Evolutionary conservation across 2,888 invertebrate species (phyloP), one percentile per base, ranked within the genome.

Genomic region (Lasius platythorax): DNA sequence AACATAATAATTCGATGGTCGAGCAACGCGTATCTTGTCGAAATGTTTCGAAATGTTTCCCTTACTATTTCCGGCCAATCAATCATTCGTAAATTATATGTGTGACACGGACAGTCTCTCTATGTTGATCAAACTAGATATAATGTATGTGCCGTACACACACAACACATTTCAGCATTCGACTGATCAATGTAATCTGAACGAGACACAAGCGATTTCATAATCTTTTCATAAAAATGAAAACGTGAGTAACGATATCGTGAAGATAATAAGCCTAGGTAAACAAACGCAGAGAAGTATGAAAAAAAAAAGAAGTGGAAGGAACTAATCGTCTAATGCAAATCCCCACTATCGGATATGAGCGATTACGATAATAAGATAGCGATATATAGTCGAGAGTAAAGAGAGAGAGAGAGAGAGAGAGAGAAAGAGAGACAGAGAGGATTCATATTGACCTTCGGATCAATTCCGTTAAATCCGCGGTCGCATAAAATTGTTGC

Each of bases 401-500:
- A 18, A 6, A 50, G 50, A 50, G 50, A 50, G 5, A 50, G 23
- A 23, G 18, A 18, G 18, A 18, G 18, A 50, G 50, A 50, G 50
- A 50, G 5, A 50, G 18, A 46, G 15, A 46, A 4, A 15, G 46
- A 15, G 4, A 46, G 15, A 46, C 15, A 15, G 46, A 46, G 46
- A 46, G 33, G 58, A 79, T 79, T 79, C 23, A 73, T 72, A 63
- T 53, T 64, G 79, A 56, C 82, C 56, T 79, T 67, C 64, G 74
- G 73, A 76, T 67, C 84, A 74, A 84, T 88, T 79, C 79, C 75
- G 72, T 85, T 85, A 67, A 82, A 82, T 84, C 82, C 70, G 79
- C 78, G 82, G 83, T 82, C 86, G 88, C 82, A 86, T 85, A 82
- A 88, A 88, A 88, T 85, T 75, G 85, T 86, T 85, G 78, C 68